Evolutionary conservation across 1,140 invertebrate genomes (phyloP).

Genomic region (Camponotus floridanus): DNA sequence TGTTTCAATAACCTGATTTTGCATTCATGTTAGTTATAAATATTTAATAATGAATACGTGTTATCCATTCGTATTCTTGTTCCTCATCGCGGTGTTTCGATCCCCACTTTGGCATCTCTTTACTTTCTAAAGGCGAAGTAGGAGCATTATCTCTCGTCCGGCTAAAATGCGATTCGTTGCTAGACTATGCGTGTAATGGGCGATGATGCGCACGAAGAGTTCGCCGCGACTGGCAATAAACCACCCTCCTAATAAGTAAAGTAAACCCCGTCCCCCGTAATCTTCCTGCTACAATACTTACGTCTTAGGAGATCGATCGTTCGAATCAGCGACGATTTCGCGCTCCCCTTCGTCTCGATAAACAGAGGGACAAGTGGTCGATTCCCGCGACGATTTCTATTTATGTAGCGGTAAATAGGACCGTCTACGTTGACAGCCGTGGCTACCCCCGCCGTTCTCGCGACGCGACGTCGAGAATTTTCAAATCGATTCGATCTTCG

Average conservation of each 20-base stretch:
- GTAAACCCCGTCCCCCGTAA: not conserved
- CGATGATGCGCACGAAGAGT: not conserved
- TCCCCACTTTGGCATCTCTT: conserved; percentile 52
- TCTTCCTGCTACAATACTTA: conserved; percentile 58
- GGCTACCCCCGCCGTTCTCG: conserved; percentile 29
- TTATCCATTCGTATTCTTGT: conserved; percentile 32
- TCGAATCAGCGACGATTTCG: conserved; percentile 64
- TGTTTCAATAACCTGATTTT: conserved; percentile 35
- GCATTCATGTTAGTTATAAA: conserved; percentile 3
- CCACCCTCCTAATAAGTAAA: not conserved
- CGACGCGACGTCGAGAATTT: not conserved
- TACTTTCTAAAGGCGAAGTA: conserved; percentile 56
- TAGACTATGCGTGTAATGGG: not conserved
- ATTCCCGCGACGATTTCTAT: conserved; percentile 39
- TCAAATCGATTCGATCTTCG: not conserved
- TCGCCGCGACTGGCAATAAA: not conserved
- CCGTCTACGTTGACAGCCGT: conserved; percentile 26
- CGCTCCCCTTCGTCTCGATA: conserved; percentile 40
- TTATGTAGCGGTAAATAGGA: conserved; percentile 12
- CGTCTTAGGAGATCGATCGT: conserved; percentile 73
- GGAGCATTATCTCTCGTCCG: conserved; percentile 21
- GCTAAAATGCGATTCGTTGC: conserved; percentile 9
- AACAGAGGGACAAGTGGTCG: conserved; percentile 38
- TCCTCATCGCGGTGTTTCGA: conserved; percentile 22
- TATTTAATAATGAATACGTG: conserved; percentile 25